Evolutionary conservation across 2,113 vertebrate species (phyloP).

Genomic region (Quiscalus mexicanus): DNA sequence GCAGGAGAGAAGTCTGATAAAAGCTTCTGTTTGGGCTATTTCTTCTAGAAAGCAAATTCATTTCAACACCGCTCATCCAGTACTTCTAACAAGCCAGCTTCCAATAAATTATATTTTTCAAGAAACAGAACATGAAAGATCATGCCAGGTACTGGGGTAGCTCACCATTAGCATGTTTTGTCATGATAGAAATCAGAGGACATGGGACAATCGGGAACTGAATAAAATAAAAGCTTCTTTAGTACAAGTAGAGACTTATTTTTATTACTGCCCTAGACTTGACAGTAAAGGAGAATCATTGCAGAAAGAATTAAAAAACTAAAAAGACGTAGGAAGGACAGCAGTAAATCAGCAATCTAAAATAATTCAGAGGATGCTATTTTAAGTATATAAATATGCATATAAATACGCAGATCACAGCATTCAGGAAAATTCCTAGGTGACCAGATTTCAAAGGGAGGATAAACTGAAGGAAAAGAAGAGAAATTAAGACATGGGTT

Average conservation of each 20-base stretch:
- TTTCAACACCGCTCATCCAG: not conserved
- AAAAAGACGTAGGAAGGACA: not conserved
- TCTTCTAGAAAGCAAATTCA: not conserved
- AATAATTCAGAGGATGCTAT: not conserved
- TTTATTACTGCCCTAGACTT: not conserved
- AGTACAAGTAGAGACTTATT: not conserved
- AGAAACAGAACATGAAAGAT: not conserved
- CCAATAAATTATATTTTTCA: not conserved
- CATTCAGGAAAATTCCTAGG: not conserved
- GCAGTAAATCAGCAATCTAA: not conserved
- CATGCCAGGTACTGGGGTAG: not conserved
- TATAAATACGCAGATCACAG: not conserved
- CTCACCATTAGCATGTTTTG: not conserved
- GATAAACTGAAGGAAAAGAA: not conserved
- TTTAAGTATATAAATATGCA: not conserved
- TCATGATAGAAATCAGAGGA: not conserved
- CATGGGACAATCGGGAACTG: not conserved
- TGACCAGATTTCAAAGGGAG: not conserved
- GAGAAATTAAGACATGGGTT: not conserved
- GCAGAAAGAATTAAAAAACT: not conserved
- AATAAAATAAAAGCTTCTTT: not conserved
- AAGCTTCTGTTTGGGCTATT: not conserved
- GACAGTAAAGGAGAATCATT: not conserved
- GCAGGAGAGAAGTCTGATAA: not conserved
- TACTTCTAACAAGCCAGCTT: not conserved